These are phyloP conservation scores for Pterostichus niger DNA, from an alignment of 2,888 invertebrate species.

Conservation along the genomic window DNA sequence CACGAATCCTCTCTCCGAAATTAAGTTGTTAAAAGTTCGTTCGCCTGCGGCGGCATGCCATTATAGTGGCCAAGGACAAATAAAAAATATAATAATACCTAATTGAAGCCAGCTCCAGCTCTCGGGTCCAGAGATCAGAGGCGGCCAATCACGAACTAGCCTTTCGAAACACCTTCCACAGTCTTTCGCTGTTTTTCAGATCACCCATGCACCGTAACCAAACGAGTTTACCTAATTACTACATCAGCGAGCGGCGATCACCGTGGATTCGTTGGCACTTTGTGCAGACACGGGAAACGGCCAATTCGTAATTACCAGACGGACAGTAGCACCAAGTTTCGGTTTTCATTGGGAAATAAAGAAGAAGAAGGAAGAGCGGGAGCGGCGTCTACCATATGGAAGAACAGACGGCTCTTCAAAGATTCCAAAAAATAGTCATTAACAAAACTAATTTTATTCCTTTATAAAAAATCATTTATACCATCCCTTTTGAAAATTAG, in stretches of 20 bases:
- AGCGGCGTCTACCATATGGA: no score
- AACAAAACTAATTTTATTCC: no score
- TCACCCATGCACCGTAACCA: constrained; percentile 61
- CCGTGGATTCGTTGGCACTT: constrained; percentile 42
- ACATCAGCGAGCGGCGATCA: constrained; percentile 47
- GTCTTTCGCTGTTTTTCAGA: constrained; percentile 58
- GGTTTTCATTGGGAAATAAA: no score
- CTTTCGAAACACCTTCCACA: constrained; percentile 66
- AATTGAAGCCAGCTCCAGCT: constrained; percentile 69
- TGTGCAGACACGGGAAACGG: constrained; percentile 17
- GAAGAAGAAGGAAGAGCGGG: no score
- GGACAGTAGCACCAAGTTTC: constrained; percentile 5
- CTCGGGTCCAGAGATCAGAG: constrained; percentile 47
- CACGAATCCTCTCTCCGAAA: constrained; percentile 70
- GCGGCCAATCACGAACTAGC: constrained; percentile 63
- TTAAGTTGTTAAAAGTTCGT: constrained; percentile 71
- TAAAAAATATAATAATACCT: constrained; percentile 72
- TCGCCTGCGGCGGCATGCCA: constrained; percentile 70
- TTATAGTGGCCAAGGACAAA: constrained; percentile 70
- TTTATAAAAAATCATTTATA: neutral
- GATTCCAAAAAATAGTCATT: no score
- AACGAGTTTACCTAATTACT: constrained; percentile 65
- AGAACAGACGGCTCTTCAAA: no score
- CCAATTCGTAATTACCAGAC: neutral
- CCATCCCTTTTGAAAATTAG: no score